Percentiles rank a stretch among this genome's conserved stretches.
Conservation (phyloP, 2,113 vertebrate genomes). For the Charina bottae region DNA sequence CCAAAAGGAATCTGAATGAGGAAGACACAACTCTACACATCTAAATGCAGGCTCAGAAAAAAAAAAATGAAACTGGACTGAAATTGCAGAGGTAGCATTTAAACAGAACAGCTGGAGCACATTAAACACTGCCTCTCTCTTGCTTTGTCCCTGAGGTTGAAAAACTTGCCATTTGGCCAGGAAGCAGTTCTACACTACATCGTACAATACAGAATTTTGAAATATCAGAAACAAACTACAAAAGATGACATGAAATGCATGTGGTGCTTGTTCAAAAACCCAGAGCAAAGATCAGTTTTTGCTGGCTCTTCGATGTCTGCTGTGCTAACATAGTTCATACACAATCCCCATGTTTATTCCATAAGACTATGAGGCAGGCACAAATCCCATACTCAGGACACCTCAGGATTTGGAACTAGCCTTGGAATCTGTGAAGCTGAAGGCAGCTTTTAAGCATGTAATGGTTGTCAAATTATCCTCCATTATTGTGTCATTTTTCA, state of each 20-base stretch:
- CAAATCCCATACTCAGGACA: neutral
- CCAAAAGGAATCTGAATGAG: neutral
- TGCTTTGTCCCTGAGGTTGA: slow-evolving; percentile 66
- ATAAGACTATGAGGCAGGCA: neutral
- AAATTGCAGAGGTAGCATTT: slow-evolving; percentile 77
- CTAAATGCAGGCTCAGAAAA: slow-evolving; percentile 59
- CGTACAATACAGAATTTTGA: slow-evolving; percentile 55
- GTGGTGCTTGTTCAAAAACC: neutral
- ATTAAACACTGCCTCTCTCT: slow-evolving; percentile 75
- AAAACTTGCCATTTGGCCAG: slow-evolving; percentile 76
- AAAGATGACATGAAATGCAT: slow-evolving; percentile 49
- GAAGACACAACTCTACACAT: slow-evolving; percentile 34
- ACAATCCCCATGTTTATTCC: neutral
- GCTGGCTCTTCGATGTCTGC: neutral
- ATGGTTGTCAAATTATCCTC: neutral
- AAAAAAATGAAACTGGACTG: slow-evolving; percentile 66
- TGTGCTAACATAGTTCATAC: neutral
- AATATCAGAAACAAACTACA: slow-evolving; percentile 54
- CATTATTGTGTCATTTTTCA: neutral
- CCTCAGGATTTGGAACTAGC: neutral
- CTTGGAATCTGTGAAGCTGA: neutral
- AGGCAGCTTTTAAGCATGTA: neutral
- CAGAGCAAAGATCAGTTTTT: neutral
- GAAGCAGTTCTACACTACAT: slow-evolving; percentile 75
- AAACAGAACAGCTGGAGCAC: slow-evolving; percentile 81